Evolutionary conservation across 1,140 invertebrate genomes (phyloP).

Genomic region (Reticulitermes speratus): DNA sequence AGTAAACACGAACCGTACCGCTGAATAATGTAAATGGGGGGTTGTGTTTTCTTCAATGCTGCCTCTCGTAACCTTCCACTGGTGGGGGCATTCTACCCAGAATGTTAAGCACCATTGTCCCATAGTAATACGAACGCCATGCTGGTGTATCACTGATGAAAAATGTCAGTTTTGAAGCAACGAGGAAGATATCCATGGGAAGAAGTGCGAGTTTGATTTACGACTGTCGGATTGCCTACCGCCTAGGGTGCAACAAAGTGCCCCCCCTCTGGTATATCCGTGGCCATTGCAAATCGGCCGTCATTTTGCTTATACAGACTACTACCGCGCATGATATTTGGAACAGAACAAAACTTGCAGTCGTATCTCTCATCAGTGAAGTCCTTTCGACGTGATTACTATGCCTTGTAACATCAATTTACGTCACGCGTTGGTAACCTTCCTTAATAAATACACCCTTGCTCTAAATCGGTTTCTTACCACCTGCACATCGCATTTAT

Average conservation of each 20-base stretch:
- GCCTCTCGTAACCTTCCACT: too few relatives aligned
- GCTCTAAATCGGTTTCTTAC: background rate
- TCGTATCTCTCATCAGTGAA: background rate
- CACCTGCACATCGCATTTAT: background rate
- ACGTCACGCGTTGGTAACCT: background rate
- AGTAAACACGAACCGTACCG: too few relatives aligned
- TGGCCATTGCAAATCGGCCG: background rate
- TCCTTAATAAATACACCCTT: background rate
- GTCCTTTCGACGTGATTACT: background rate
- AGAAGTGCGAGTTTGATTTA: constrained; percentile 16
- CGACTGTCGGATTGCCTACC: constrained; percentile 9
- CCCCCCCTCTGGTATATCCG: background rate
- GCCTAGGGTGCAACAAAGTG: constrained; percentile 2
- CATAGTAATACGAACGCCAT: background rate
- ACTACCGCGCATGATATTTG: background rate
- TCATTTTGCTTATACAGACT: constrained; percentile 7
- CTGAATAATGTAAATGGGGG: too few relatives aligned
- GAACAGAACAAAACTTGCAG: background rate
- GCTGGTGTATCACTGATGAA: background rate
- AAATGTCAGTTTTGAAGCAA: background rate
- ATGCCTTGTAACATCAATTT: background rate
- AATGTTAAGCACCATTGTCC: background rate
- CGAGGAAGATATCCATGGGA: background rate
- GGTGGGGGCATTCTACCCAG: background rate
- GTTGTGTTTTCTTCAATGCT: too few relatives aligned